Percentiles rank a stretch among this genome's conserved stretches.
Conservation (phyloP, 2,888 invertebrate genomes). For the Lasioglossum pauxillum region DNA sequence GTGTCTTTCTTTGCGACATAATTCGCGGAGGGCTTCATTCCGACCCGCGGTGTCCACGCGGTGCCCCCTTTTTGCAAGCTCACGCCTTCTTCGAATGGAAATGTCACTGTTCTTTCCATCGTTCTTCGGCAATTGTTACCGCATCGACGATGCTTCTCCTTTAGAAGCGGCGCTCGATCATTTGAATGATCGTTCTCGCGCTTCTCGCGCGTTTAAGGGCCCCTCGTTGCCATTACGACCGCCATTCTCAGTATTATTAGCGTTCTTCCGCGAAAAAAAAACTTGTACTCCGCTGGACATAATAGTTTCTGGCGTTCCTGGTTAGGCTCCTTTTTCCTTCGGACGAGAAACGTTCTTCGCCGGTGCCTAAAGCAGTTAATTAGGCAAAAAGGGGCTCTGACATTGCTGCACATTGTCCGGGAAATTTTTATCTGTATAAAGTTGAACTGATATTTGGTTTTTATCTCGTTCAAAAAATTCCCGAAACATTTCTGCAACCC, state of each 20-base stretch:
- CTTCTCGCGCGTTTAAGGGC: neutral
- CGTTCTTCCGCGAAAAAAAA: conserved; percentile 7
- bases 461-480: neutral
- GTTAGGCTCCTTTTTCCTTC: neutral
- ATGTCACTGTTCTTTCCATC: conserved; percentile 19
- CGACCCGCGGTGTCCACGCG: neutral
- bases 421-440: neutral
- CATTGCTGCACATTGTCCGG: neutral
- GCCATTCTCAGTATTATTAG: neutral
- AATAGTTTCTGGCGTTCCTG: conserved; percentile 4
- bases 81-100: conserved; percentile 26
- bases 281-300: neutral
- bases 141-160: conserved; percentile 7
- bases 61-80: conserved; percentile 31
- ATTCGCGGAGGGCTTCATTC: conserved; percentile 35
- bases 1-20: conserved; percentile 41
- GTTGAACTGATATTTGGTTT: neutral
- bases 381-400: neutral
- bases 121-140: conserved; percentile 30
- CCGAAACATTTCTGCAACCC: neutral
- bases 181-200: conserved; percentile 29
- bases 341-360: neutral
- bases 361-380: neutral
- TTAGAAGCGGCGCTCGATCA: conserved; percentile 27
- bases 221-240: conserved; percentile 15